phyloP scores from a whole-genome alignment of 1,140 invertebrate species.

The Lepidurus apus region DNA sequence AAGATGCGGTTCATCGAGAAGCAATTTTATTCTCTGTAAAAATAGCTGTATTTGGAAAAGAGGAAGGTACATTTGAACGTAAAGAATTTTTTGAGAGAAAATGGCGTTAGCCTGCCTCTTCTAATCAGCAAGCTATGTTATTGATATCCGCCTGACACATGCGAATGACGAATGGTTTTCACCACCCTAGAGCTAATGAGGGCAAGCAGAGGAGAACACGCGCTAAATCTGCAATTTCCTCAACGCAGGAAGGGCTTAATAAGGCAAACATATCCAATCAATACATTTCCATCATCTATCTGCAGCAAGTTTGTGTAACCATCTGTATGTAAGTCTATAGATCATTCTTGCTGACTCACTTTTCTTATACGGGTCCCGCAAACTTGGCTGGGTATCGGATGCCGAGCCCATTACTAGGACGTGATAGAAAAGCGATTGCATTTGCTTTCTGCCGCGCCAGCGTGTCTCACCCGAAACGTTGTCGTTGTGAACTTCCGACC shows the following conservation, averaged over 20 bases:
- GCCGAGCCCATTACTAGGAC: neutral
- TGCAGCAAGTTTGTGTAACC: neutral
- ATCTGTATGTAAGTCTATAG: slow-evolving; percentile 4
- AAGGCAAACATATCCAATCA: neutral
- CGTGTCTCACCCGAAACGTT: neutral
- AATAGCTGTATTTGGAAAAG: too few relatives aligned
- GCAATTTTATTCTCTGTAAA: too few relatives aligned
- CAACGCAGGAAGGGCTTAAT: neutral
- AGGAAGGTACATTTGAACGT: too few relatives aligned
- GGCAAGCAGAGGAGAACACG: neutral
- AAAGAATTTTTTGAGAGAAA: too few relatives aligned
- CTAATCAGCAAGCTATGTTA: neutral
- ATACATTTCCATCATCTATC: neutral
- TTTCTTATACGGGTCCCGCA: neutral
- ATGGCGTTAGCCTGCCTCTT: neutral
- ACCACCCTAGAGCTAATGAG: neutral
- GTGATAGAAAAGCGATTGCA: neutral
- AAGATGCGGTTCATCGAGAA: too few relatives aligned
- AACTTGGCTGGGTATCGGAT: neutral
- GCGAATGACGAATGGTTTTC: neutral
- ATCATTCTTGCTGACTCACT: slow-evolving; percentile 2
- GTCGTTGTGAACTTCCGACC: neutral
- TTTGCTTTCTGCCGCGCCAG: slow-evolving; percentile 3
- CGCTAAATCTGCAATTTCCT: neutral
- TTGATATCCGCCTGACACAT: neutral